phyloP scores from a whole-genome alignment of 1,140 invertebrate species.

The Pectinophora gossypiella region DNA sequence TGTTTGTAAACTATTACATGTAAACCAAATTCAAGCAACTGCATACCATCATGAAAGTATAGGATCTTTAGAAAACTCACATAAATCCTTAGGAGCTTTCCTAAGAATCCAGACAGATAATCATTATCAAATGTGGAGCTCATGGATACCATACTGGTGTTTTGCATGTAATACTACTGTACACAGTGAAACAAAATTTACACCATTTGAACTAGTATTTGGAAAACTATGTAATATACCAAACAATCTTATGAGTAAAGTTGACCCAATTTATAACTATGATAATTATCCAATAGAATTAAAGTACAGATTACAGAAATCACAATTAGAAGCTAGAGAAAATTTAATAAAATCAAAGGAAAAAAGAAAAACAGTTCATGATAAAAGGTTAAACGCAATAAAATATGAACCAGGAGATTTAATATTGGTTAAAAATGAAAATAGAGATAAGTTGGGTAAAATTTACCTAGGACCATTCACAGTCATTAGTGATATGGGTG shows the following conservation, averaged over 20 bases:
- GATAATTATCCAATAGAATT: constrained; percentile 9
- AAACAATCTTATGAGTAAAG: constrained; percentile 3
- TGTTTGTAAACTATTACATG: constrained; percentile 20
- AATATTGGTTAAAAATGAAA: constrained; percentile 7
- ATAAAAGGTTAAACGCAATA: constrained; percentile 3
- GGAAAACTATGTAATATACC: constrained; percentile 19
- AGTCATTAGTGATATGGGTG: constrained; percentile 3
- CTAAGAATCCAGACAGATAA: constrained; percentile 18
- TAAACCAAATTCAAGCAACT: constrained; percentile 25
- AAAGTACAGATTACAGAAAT: constrained; percentile 12
- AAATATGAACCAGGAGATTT: constrained; percentile 5
- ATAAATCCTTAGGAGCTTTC: constrained; percentile 25
- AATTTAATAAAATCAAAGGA: constrained; percentile 14
- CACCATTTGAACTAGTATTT: constrained; percentile 29
- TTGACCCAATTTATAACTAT: constrained; percentile 8
- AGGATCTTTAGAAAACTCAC: constrained; percentile 23
- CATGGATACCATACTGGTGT: background rate
- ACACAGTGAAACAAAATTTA: constrained; percentile 10
- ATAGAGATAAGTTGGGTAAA: constrained; percentile 1
- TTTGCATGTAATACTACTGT: background rate
- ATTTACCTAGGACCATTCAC: constrained; percentile 3
- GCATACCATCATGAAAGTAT: constrained; percentile 30
- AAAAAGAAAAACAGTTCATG: constrained; percentile 7
- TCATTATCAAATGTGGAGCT: background rate
- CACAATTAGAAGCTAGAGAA: constrained; percentile 9